Evolutionary conservation across 2,113 vertebrate genomes (phyloP).

Genomic region (Amphiprion percula): DNA sequence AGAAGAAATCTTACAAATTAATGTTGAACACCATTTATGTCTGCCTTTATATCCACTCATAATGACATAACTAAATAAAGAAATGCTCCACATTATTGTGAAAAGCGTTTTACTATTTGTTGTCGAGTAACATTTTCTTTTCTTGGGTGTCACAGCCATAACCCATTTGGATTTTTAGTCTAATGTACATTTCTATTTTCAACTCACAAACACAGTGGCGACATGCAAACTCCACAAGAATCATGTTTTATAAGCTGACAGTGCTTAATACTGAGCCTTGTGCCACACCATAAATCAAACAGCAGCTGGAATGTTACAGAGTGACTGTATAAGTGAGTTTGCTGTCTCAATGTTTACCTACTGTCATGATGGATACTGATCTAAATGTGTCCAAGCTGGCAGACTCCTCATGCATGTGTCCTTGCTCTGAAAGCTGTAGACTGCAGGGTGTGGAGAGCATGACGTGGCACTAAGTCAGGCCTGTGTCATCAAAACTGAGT

Average conservation of each 20-base stretch:
- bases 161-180: too few relatives aligned
- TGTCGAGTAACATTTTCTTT: too few relatives aligned
- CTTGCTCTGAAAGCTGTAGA: constrained; percentile 3
- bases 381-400: constrained; percentile 30
- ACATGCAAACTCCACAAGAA: background rate
- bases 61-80: constrained; percentile 8
- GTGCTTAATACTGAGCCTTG: constrained; percentile 1
- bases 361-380: constrained; percentile 27
- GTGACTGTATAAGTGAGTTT: background rate
- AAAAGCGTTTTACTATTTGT: background rate
- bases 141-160: too few relatives aligned
- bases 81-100: background rate
- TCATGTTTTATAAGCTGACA: background rate
- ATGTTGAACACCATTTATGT: background rate
- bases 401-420: constrained; percentile 6
- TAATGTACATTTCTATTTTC: background rate
- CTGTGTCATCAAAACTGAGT: constrained; percentile 6
- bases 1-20: constrained; percentile 7
- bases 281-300: background rate
- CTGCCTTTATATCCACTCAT: constrained; percentile 10
- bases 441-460: constrained; percentile 11
- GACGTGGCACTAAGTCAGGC: constrained; percentile 34
- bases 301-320: constrained; percentile 26
- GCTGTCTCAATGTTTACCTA: constrained; percentile 24
- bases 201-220: background rate